phyloP scores from a whole-genome alignment of 2,888 invertebrate genomes.

The Phortica okadai region DNA sequence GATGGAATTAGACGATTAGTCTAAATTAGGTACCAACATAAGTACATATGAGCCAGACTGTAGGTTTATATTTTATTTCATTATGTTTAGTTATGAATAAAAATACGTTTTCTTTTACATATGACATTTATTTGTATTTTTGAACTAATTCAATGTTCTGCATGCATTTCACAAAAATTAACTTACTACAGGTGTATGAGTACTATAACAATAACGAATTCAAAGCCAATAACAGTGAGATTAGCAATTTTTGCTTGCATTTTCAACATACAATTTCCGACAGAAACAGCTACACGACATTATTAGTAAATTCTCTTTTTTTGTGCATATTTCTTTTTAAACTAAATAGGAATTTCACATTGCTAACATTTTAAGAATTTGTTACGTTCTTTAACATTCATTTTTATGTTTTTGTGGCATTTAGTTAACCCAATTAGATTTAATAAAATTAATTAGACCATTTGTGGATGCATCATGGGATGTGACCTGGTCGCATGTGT shows the following conservation, averaged over 20 bases:
- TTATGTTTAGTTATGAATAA: constrained; percentile 17
- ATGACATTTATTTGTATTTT: constrained; percentile 43
- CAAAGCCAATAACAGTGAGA: constrained; percentile 34
- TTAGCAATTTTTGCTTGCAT: constrained; percentile 14
- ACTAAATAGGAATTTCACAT: neutral
- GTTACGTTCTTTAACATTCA: no score
- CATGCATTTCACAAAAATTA: constrained; percentile 22
- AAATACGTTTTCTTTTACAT: constrained; percentile 45
- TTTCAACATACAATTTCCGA: constrained; percentile 15
- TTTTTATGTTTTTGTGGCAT: neutral
- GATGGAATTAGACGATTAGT: constrained; percentile 19
- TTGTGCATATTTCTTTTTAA: neutral
- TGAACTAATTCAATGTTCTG: constrained; percentile 24
- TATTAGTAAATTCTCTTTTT: neutral
- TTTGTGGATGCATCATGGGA: constrained; percentile 97
- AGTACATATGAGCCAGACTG: neutral
- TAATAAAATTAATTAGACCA: constrained; percentile 97
- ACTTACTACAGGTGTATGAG: neutral
- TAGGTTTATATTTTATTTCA: neutral
- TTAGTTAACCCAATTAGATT: constrained; percentile 78
- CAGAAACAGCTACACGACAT: constrained; percentile 30
- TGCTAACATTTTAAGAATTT: constrained; percentile 12
- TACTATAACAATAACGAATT: constrained; percentile 1
- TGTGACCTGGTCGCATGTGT: constrained; percentile 80
- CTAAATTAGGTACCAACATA: neutral